Evolutionary conservation across 2,797 vertebrate species (phyloP).

Genomic region (Brachyalestes nurse): DNA sequence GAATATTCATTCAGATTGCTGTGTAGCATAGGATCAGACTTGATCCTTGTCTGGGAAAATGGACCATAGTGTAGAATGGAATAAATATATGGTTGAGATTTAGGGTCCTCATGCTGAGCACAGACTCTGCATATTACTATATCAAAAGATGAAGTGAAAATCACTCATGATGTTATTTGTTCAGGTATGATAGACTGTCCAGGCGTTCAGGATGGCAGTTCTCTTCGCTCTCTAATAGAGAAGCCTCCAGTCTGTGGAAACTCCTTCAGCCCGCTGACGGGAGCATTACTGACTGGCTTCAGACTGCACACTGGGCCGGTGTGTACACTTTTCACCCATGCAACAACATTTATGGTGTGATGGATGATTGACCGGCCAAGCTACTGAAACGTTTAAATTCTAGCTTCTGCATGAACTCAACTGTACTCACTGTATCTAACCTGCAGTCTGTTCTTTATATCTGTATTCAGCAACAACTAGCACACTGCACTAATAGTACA

Average conservation of each 20-base stretch:
- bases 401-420: too few species aligned
- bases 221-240: slow-evolving; percentile 93
- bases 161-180: background rate
- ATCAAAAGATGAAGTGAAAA: background rate
- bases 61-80: background rate
- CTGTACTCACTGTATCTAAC: too few species aligned
- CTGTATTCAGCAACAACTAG: too few species aligned
- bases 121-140: background rate
- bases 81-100: background rate
- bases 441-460: too few species aligned
- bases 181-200: slow-evolving; percentile 95
- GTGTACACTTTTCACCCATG: slow-evolving; percentile 33
- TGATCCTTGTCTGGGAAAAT: background rate
- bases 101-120: background rate
- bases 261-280: slow-evolving; percentile 93
- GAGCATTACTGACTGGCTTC: slow-evolving; percentile 93
- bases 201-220: slow-evolving; percentile 93
- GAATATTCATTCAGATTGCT: too few species aligned
- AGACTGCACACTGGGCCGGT: slow-evolving; percentile 96
- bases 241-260: slow-evolving; percentile 96
- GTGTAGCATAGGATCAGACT: too few species aligned
- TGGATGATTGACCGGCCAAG: too few species aligned
- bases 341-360: background rate
- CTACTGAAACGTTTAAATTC: too few species aligned
- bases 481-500: too few species aligned